Evolutionary conservation across 2,888 invertebrate species (phyloP), one percentile per base, ranked within the genome.

Genomic region (Stramonita haemastoma): DNA sequence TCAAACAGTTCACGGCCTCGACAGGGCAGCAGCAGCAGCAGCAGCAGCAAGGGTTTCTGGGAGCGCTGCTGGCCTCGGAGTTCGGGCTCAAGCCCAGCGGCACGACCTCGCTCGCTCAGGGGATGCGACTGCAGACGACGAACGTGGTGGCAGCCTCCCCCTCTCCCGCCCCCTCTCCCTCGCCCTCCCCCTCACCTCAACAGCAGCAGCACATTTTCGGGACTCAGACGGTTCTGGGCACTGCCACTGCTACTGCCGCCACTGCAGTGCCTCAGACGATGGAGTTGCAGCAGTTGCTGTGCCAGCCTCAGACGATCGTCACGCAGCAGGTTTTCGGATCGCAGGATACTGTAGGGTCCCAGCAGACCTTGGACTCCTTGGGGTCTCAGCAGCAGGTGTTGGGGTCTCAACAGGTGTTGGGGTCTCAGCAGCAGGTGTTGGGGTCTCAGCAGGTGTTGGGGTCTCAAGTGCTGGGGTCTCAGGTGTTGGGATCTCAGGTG

Each of bases 1-100:
- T 26, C 83, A 89, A 89, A 56, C 89, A 87, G 84, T 57, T 34
- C 13, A 56, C 57, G 34, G n/a, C 29, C 17, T n/a, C n/a, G n/a
- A 2, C 73, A 0, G n/a, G 36, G 6, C 87, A 88, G n/a, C n/a
- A n/a, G n/a, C n/a, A n/a, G n/a, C n/a, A n/a, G n/a, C n/a, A n/a
- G n/a, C n/a, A n/a, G n/a, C n/a, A n/a, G 77, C 46, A 66, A 26
- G 29, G 70, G 15, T 84, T 89, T 56, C 36, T 85, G 60, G 77
- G 36, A 22, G 8, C 70, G 56, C 57, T 66, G 22, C n/a, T 73
- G 2, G 17, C 57, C 26, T 17, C 13, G 26, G 84, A 83, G 11
- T 29, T 32, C 8, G 34, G 60, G 6, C 46, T 66, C 19, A 60
- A 83, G 36, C 29, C 70, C 5, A 34, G n/a, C 26, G 29, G n/a